Percentiles rank a stretch among this genome's conserved stretches.
Conservation (phyloP, 2,113 vertebrate genomes). For the Sylvilagus bachmani region DNA sequence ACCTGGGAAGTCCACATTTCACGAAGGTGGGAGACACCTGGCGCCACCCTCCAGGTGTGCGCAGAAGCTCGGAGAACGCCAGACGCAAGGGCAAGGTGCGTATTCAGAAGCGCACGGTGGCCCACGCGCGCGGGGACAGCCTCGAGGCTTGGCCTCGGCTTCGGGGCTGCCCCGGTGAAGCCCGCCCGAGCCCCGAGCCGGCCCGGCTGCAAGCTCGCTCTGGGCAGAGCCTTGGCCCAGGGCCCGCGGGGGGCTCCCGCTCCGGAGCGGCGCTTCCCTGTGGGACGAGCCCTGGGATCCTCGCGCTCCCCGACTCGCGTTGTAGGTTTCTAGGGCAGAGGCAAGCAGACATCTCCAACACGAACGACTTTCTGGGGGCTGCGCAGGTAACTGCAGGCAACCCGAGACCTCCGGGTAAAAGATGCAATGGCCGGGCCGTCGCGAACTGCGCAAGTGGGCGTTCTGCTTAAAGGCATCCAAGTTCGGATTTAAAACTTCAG, state of each 20-base stretch:
- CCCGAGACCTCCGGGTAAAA: not conserved
- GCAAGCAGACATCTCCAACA: not conserved
- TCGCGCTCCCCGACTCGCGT: not conserved
- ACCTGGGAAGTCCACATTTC: not conserved
- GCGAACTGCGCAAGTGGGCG: not conserved
- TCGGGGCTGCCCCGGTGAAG: not conserved
- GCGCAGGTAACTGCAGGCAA: not conserved
- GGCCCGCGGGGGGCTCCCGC: not conserved
- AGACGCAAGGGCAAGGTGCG: not conserved
- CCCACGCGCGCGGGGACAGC: no score
- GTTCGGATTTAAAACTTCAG: not conserved
- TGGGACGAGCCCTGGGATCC: not conserved
- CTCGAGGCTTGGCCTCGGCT: not conserved
- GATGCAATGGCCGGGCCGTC: not conserved
- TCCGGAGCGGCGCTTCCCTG: no score
- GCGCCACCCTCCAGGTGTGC: not conserved
- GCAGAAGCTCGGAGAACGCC: not conserved
- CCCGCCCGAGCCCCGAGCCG: rapidly evolving
- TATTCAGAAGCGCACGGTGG: not conserved
- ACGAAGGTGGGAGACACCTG: not conserved
- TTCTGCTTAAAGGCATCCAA: not conserved
- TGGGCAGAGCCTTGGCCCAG: not conserved
- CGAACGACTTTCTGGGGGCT: not conserved
- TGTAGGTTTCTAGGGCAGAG: not conserved
- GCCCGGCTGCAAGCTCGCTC: not conserved